Base-by-base conservation (phyloP, 2,797 vertebrate species). In the Vireo griseus region DNA sequence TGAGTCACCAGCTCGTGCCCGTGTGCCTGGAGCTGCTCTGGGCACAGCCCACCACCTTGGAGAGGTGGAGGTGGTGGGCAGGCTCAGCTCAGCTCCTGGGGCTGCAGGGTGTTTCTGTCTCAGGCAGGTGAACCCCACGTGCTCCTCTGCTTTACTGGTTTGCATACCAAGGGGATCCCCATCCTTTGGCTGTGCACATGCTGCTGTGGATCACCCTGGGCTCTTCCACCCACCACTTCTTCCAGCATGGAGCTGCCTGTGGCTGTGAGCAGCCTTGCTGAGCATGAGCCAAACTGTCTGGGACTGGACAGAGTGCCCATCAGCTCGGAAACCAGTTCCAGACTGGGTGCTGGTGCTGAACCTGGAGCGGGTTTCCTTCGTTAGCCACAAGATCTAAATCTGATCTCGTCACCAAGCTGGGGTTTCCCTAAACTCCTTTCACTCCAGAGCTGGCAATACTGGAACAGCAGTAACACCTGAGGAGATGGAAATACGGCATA, bases 361-460 rank as follows among this genome's bases (percentile, higher is more conserved):
- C 88, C 77, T 68, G 54, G 65, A 96, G 83, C 73, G 61, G 50
- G 13, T 39, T 91, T 86, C 54, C 77, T 81, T 90, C 50, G 13
- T 40, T 73, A 94, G 50, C 90, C 79, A 63, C 61, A 61, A 95
- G 88, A 90, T 90, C 68, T 80, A 77, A 77, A 96, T 92, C 92
- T 88, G 61, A 10, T 51, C 82, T 90, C 52, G 0, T 42, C 42
- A 61, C 13, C 42, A 50, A 45, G 31, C 4, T 84, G 77, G 44
- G 69, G 35, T 92, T 94, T 95, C 50, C 86, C 67, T 81, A 39
- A 92, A 59, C 58, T 86, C 40, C 19, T 88, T 72, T 88, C 44
- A 14, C 29, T 52, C 61, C 6, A 19, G 72, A 92, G 68, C 61
- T 90, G 86, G 68, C 68, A 90, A 3, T n/a, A n/a, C 57, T 71